phyloP scores from a whole-genome alignment of 2,888 invertebrate genomes.

The Melanophora roralis region DNA sequence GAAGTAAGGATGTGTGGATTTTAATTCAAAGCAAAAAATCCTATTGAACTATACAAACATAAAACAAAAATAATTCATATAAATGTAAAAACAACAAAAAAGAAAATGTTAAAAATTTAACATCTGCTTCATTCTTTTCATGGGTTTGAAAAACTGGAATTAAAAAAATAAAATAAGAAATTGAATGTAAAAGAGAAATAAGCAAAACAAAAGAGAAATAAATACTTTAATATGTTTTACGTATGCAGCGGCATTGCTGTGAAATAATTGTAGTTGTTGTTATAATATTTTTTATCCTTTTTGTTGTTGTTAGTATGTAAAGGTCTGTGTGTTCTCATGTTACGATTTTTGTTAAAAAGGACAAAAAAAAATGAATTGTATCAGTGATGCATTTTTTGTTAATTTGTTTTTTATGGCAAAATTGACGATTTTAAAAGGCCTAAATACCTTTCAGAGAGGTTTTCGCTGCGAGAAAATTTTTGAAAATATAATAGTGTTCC shows the following conservation, averaged over 20 bases:
- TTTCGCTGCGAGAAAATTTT: too few relatives aligned
- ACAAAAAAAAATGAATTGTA: neutral
- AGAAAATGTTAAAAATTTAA: constrained; percentile 73
- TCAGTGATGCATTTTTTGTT: too few relatives aligned
- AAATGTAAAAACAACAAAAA: constrained; percentile 46
- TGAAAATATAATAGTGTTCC: too few relatives aligned
- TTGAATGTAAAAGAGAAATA: constrained; percentile 6
- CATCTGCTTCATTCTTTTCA: constrained; percentile 77
- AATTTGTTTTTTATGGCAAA: too few relatives aligned
- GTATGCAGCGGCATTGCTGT: constrained; percentile 16
- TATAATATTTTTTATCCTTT: constrained; percentile 8
- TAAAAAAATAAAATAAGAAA: constrained; percentile 18
- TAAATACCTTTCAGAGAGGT: too few relatives aligned
- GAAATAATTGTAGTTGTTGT: neutral
- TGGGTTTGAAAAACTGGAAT: constrained; percentile 75
- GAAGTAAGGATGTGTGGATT: constrained; percentile 20
- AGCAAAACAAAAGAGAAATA: constrained; percentile 11
- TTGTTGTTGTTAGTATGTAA: neutral
- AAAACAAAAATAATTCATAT: constrained; percentile 20
- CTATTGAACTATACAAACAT: constrained; percentile 12
- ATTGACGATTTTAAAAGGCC: too few relatives aligned
- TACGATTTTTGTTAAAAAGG: constrained; percentile 19
- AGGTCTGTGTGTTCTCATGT: constrained; percentile 33
- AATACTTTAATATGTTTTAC: constrained; percentile 23
- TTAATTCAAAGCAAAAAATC: neutral